Evolutionary conservation across 2,113 vertebrate species (phyloP), one percentile per base, ranked within the genome.

Genomic region (Rhegmatorhina hoffmannsi): DNA sequence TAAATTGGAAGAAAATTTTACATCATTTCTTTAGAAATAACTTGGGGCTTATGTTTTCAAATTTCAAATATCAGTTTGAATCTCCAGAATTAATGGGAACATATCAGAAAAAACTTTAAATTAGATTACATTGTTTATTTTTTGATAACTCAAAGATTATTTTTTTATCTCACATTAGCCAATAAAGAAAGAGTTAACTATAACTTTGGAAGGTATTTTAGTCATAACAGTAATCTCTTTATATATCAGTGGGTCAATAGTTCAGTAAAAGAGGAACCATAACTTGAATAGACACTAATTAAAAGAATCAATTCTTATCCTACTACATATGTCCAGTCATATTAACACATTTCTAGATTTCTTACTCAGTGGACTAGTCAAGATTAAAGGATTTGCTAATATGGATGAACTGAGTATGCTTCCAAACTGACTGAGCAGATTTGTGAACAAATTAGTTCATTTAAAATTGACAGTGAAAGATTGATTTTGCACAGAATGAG

Each of bases 331-430:
- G 99, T 99, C 99, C 97, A 96, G 97, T 99, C 98, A 97, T 98
- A 99, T 99, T 99, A 99, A 98, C 98, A 98, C 97, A 97, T 99
- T 99, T 99, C 98, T 97, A 98, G 98, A 98, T 98, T 99, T 98
- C 98, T 98, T 98, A 98, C 98, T 99, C 98, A 98, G 98, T 97
- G 98, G 97, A 98, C 98, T 98, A 98, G 98, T 99, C 98, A 98
- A 99, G 99, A 99, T 99, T 99, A 99, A 99, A 98, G 99, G 99
- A 99, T 99, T 99, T 99, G 98, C 98, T 99, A 99, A 99, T 98
- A 98, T 98, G 98, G 98, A 98, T 98, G 98, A 99, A 98, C 98
- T 98, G 98, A 98, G 98, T 98, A 98, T 98, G 99, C 98, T 98
- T 98, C 98, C 98, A 98, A 99, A 98, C 98, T 98, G 98, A 98